Evolutionary conservation across 2,797 vertebrate genomes (phyloP).

Genomic region (Protosalanx chinensis): DNA sequence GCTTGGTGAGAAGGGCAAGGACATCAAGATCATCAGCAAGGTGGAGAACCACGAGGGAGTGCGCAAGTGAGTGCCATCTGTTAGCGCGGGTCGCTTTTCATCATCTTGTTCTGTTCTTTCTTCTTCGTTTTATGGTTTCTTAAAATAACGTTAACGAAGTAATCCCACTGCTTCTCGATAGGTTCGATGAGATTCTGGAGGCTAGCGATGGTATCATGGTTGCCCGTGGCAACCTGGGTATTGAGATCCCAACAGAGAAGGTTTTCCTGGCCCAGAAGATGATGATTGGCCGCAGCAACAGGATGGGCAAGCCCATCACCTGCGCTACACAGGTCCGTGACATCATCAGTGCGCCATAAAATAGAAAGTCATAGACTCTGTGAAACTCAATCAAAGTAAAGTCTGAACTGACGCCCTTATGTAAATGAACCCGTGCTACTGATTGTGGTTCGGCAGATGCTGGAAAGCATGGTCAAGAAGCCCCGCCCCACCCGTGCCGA

Average conservation of each 20-base stretch:
- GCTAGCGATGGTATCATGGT: conserved; percentile 99
- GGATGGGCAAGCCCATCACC: conserved; percentile 91
- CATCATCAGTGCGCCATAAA: background rate
- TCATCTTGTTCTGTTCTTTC: background rate
- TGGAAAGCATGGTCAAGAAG: conserved; percentile 99
- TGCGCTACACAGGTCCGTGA: conserved; percentile 92
- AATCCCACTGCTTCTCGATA: conserved; percentile 39
- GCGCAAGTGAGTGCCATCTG: conserved; percentile 75
- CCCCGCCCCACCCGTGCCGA: conserved; percentile 92
- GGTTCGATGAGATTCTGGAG: conserved; percentile 97
- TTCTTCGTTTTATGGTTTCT: background rate
- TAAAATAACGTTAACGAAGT: no score
- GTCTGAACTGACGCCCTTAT: background rate
- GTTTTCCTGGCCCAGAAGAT: conserved; percentile 98
- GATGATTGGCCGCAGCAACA: conserved; percentile 97
- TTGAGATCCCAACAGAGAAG: conserved; percentile 97
- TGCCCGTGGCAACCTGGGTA: conserved; percentile 94
- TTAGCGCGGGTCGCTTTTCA: background rate
- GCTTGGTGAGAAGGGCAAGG: conserved; percentile 93
- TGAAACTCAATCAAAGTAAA: background rate
- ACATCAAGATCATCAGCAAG: conserved; percentile 99
- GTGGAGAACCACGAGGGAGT: conserved; percentile 98
- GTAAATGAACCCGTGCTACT: background rate
- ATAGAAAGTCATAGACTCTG: background rate
- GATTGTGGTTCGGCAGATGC: conserved; percentile 83